A percentile compares a stretch with the other conserved stretches of the same genome.
Conservation (phyloP, 2,797 vertebrate species). For the Lithobates sylvaticus region DNA sequence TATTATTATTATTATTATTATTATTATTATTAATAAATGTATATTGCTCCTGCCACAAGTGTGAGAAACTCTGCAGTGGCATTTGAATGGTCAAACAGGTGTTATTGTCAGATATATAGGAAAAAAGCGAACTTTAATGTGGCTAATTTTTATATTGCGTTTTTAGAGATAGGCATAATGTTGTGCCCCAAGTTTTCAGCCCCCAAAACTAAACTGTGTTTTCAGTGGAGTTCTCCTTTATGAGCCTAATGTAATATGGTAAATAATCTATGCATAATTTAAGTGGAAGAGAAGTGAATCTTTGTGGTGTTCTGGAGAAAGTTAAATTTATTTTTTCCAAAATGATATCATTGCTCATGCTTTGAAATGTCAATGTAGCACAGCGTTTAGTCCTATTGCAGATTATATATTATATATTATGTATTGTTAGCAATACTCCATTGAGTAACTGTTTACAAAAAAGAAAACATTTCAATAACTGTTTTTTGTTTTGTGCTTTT, state of each 20-base stretch:
- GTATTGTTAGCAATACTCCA: background rate
- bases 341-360: background rate
- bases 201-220: background rate
- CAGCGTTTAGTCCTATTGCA: background rate
- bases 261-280: background rate
- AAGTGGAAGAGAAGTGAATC: background rate
- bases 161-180: too few species aligned
- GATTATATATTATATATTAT: background rate
- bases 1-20: too few species aligned
- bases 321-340: background rate
- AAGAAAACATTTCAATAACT: slow-evolving; percentile 2
- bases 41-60: too few species aligned
- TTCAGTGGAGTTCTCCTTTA: background rate
- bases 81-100: too few species aligned
- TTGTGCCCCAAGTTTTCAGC: too few species aligned
- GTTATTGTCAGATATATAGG: too few species aligned
- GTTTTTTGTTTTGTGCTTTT: background rate
- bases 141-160: too few species aligned
- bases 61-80: too few species aligned
- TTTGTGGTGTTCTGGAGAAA: background rate
- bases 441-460: background rate
- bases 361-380: too few species aligned
- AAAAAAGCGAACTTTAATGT: too few species aligned
- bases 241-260: background rate
- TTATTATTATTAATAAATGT: too few species aligned